Percentiles rank a stretch among this genome's conserved stretches.
phyloP scores from a whole-genome alignment of 2,113 vertebrate species.

The Apaloderma vittatum region DNA sequence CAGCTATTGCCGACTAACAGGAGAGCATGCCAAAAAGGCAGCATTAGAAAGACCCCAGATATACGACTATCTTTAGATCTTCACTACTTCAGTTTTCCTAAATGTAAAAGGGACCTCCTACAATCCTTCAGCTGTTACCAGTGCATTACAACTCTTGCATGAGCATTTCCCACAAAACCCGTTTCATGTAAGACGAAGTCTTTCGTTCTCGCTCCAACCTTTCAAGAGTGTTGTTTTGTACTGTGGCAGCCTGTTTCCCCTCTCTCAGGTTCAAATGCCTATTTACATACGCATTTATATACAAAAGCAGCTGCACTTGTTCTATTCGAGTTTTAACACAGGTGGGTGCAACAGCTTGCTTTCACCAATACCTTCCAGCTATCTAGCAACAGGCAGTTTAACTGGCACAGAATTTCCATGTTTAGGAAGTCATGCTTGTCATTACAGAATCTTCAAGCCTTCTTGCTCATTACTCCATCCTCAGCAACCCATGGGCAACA shows the following conservation, averaged over 20 bases:
- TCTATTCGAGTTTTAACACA: not conserved
- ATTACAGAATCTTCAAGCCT: not conserved
- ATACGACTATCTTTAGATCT: not conserved
- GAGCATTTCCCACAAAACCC: not conserved
- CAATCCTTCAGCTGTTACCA: not conserved
- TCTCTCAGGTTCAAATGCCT: not conserved
- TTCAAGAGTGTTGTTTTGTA: not conserved
- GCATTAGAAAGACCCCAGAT: not conserved
- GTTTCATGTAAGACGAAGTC: not conserved
- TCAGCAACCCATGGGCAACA: not conserved
- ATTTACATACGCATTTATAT: not conserved
- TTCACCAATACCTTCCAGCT: not conserved
- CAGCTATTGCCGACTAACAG: not conserved
- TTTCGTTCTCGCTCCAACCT: not conserved
- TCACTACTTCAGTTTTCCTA: not conserved
- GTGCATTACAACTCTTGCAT: not conserved
- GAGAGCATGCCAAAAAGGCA: not conserved
- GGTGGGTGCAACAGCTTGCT: not conserved
- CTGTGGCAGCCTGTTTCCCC: not conserved
- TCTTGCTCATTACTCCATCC: not conserved
- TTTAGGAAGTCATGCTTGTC: not conserved
- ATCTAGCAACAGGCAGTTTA: not conserved
- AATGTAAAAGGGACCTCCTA: not conserved
- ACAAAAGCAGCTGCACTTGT: not conserved
- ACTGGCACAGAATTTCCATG: not conserved